Base-by-base conservation (phyloP, 2,113 vertebrate genomes). In the Hyperopisus bebe region DNA sequence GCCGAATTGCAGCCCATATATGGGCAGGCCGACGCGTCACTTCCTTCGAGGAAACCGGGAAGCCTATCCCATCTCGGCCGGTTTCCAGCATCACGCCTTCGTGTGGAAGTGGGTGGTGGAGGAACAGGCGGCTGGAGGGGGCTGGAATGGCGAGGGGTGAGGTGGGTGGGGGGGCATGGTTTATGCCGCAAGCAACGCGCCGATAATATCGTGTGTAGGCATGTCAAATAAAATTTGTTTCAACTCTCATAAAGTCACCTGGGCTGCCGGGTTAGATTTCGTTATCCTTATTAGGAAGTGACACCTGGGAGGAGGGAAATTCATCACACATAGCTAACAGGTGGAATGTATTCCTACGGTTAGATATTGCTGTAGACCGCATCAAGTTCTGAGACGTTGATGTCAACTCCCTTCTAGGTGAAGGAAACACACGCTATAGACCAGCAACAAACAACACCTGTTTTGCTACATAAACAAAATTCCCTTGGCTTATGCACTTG, bases 41-140 rank as follows among this genome's bases (percentile, higher is more conserved):
- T 95, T 94, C 94, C 94, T 94, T 91, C 15, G 50, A 90, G 90
- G 91, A 92, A 90, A 94, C 91, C 93, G 94, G 95, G 95, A 96
- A 95, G 93, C 94, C 94, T 46, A 92, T 95, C 95, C 95, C 94
- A 90, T 91, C 62, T 92, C 94, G 95, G 95, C 92, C 2, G 42
- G 21, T 87, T 50, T 95, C 95, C 95, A 95, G 91, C 50, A 48
- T 50, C 39, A 90, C 83, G 89, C 92, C 91, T 85, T 86, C 77
- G 48, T 84, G 90, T 91, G 80, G 92, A 91, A 92, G 92, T 91
- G 92, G 92, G 92, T 17, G 90, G 90, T 90, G 92, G 91, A 92
- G 90, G 91, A 62, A 70, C 55, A 53, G 62, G 44, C 53, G 35
- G 85, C 87, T 53, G 66, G 50, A 51, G 51, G 51, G 51, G 90